Conservation (phyloP, 2,113 vertebrate species). For the rabbit (Oryctolagus cuniculus) region mOryCun1.1 NC_091432.1:84755001-84755500, state of each 20-base stretch:
- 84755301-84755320: background rate
- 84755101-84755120: constrained; percentile 5
- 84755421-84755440: background rate
- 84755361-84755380: background rate
- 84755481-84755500: background rate
- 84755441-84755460: background rate
- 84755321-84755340: background rate
- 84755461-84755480: background rate
- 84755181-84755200: constrained; percentile 52
- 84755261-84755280: background rate
- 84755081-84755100: constrained; percentile 62
- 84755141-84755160: constrained; percentile 61
- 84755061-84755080: constrained; percentile 60
- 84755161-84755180: constrained; percentile 29
- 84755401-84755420: background rate
- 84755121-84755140: constrained; percentile 20
- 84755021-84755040: constrained; percentile 65
- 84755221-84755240: background rate
- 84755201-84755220: background rate
- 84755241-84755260: background rate
- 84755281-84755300: background rate
- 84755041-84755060: constrained; percentile 42
- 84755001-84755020: constrained; percentile 65
- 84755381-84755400: background rate
- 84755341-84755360: too few species aligned